A percentile compares a stretch with the other conserved stretches of the same genome.
These are phyloP conservation scores for Eupithecia subfuscata DNA, from an alignment of 2,888 invertebrate species.

Conservation along the genomic window DNA sequence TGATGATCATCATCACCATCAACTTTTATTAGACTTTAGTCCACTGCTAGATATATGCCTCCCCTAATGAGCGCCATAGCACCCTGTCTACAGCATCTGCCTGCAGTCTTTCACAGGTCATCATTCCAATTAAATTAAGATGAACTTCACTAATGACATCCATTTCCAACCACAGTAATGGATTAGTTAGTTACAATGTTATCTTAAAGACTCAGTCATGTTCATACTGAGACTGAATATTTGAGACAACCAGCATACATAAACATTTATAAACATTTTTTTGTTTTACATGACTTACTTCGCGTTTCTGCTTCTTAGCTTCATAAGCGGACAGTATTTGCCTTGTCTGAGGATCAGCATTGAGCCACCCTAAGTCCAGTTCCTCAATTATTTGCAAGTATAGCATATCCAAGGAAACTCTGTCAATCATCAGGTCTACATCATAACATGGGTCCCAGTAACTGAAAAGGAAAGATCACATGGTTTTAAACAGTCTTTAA, in stretches of 20 bases:
- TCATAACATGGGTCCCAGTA: conserved; percentile 96
- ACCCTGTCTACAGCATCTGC: too few relatives aligned
- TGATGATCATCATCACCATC: neutral
- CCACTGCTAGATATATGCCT: too few relatives aligned
- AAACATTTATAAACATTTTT: too few relatives aligned
- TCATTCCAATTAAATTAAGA: too few relatives aligned
- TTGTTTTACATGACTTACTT: conserved; percentile 77
- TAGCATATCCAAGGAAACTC: conserved; percentile 92
- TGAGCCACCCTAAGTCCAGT: conserved; percentile 93
- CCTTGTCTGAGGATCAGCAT: conserved; percentile 87
- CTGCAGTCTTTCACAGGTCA: too few relatives aligned
- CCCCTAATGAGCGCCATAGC: too few relatives aligned
- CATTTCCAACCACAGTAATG: neutral
- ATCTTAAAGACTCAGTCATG: neutral
- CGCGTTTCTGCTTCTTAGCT: conserved; percentile 91
- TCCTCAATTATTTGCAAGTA: conserved; percentile 95
- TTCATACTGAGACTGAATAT: neutral
- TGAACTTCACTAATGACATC: neutral
- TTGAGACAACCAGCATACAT: neutral
- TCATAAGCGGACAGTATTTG: conserved; percentile 89
- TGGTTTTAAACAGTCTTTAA: neutral
- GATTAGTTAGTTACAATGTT: neutral
- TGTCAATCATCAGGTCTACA: conserved; percentile 91
- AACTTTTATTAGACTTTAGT: too few relatives aligned
- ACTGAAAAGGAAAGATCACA: conserved; percentile 75